Evolutionary conservation across 2,888 invertebrate genomes (phyloP).

Genomic region (Parasteatoda lunata): DNA sequence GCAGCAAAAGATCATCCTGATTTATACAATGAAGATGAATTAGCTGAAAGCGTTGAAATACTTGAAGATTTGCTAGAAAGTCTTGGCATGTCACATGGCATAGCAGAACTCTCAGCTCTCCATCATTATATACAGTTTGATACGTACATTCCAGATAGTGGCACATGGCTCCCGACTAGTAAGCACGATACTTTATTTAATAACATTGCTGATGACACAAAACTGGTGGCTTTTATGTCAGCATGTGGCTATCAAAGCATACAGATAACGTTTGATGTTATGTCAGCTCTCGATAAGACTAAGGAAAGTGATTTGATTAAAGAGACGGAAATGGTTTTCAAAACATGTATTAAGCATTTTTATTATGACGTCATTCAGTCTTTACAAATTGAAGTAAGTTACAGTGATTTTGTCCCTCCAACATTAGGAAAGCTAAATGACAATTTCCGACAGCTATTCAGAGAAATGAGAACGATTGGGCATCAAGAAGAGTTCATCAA

Average conservation of each 20-base stretch:
- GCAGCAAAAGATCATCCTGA: background rate
- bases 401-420: background rate
- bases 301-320: background rate
- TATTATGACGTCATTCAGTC: slow-evolving; percentile 23
- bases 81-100: slow-evolving; percentile 4
- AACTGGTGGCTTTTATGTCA: slow-evolving; percentile 1
- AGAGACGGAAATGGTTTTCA: background rate
- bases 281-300: background rate
- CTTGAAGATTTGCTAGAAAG: slow-evolving; percentile 9
- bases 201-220: slow-evolving; percentile 15
- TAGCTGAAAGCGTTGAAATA: background rate
- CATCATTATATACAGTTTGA: background rate
- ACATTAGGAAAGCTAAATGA: background rate
- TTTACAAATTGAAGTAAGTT: slow-evolving; percentile 7
- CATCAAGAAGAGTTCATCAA: background rate
- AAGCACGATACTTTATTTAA: background rate
- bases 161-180: background rate
- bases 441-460: background rate
- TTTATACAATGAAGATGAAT: background rate
- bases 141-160: slow-evolving; percentile 1
- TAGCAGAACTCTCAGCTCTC: slow-evolving; percentile 21
- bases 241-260: slow-evolving; percentile 29
- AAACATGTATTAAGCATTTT: background rate
- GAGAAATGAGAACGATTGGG: background rate
- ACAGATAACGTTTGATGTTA: background rate